Conservation (phyloP, 2,888 invertebrate species). For the Sialis lutaria region DNA sequence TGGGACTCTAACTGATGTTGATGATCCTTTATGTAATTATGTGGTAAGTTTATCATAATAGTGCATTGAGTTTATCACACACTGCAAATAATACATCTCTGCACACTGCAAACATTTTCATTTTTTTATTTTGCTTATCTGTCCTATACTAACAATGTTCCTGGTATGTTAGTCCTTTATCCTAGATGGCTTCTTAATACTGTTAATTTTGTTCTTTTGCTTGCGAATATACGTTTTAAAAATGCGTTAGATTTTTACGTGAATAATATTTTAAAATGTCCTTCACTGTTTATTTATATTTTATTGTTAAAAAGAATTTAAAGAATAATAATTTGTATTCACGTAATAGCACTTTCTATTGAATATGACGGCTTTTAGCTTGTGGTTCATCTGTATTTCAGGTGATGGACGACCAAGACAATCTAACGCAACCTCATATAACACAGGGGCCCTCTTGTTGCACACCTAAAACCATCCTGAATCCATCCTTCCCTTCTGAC, state of each 20-base stretch:
- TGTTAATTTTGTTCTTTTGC: not conserved
- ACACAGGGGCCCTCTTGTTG: not conserved
- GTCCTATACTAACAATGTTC: too few species aligned
- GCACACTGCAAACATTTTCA: too few species aligned
- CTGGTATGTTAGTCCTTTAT: too few species aligned
- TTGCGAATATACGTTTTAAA: conserved; percentile 5
- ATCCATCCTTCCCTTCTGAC: conserved; percentile 5
- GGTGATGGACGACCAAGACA: conserved; percentile 51
- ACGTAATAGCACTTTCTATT: too few species aligned
- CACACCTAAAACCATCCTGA: conserved; percentile 5
- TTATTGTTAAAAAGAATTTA: too few species aligned
- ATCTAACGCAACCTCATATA: conserved; percentile 6
- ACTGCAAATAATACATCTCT: too few species aligned
- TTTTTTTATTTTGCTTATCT: too few species aligned
- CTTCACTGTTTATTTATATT: too few species aligned
- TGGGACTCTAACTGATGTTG: conserved; percentile 57
- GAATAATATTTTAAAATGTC: too few species aligned
- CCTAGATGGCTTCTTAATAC: too few species aligned
- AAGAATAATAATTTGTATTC: too few species aligned
- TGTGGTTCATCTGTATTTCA: conserved; percentile 42
- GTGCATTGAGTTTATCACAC: not conserved
- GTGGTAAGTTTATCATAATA: conserved; percentile 48
- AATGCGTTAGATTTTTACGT: too few species aligned
- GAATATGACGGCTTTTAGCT: conserved; percentile 8
- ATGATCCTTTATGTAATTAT: conserved; percentile 77